phyloP scores from a whole-genome alignment of 2,797 vertebrate genomes.

The Cryptoblepharus egeriae region DNA sequence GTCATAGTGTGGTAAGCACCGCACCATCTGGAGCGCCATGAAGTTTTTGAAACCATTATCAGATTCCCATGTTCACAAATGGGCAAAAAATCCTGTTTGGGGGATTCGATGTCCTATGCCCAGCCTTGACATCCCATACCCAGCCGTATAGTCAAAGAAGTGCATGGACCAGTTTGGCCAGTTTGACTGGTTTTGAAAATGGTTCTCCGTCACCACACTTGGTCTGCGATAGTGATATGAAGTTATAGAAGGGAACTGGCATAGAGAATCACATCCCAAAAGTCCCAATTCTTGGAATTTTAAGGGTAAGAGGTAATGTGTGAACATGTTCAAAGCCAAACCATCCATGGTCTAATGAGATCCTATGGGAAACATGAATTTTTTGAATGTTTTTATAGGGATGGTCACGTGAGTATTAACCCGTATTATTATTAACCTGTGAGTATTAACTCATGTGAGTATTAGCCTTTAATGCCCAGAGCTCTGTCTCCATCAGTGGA shows the following conservation, averaged over 20 bases:
- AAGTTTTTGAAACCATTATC: neutral
- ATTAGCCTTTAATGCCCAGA: neutral
- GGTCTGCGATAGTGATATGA: too few relatives aligned
- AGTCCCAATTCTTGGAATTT: neutral
- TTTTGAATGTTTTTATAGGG: neutral
- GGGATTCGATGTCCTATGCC: too few relatives aligned
- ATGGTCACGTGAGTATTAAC: too few relatives aligned
- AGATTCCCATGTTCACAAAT: too few relatives aligned
- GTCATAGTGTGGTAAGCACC: too few relatives aligned
- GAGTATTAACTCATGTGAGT: too few relatives aligned
- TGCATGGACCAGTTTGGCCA: neutral
- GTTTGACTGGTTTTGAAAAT: neutral
- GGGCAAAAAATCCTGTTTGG: too few relatives aligned
- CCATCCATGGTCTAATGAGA: neutral
- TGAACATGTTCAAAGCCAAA: too few relatives aligned
- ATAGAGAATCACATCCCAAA: neutral
- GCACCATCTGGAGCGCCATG: neutral
- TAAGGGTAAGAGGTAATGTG: too few relatives aligned
- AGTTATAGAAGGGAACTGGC: neutral
- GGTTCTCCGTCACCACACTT: neutral
- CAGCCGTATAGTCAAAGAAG: neutral
- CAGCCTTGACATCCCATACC: neutral
- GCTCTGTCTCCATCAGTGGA: neutral
- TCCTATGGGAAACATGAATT: neutral
- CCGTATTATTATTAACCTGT: rapidly evolving